phyloP scores from a whole-genome alignment of 2,113 vertebrate species.

The Camelus dromedarius region DNA sequence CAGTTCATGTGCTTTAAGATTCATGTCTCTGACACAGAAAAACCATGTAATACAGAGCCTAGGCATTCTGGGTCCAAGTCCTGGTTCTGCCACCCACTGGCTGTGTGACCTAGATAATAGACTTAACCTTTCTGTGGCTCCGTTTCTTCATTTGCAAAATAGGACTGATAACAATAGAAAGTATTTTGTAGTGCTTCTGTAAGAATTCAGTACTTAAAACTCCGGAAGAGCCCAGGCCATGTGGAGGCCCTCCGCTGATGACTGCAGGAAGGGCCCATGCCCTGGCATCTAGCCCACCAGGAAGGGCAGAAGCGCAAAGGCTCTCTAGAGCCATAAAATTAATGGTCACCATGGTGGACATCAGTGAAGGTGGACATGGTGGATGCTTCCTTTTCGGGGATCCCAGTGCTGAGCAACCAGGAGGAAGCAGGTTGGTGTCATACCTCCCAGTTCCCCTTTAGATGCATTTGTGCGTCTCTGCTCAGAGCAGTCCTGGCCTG shows the following conservation, averaged over 20 bases:
- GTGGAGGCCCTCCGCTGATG: too few relatives aligned
- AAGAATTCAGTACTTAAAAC: background rate
- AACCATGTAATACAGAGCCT: background rate
- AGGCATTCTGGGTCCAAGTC: background rate
- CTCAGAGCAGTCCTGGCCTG: background rate
- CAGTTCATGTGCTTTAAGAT: background rate
- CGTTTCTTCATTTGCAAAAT: background rate
- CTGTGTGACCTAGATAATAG: background rate
- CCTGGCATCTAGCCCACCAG: background rate
- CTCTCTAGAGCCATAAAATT: background rate
- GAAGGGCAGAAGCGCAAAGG: background rate
- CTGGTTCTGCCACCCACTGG: background rate
- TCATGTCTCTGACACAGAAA: background rate
- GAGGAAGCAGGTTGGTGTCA: background rate
- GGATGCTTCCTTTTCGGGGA: background rate
- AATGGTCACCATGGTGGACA: background rate
- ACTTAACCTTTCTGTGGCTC: background rate
- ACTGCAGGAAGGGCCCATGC: accelerated
- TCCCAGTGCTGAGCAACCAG: too few relatives aligned
- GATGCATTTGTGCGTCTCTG: background rate
- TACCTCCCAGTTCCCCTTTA: background rate
- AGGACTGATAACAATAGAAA: background rate
- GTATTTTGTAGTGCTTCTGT: background rate
- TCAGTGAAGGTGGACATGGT: background rate
- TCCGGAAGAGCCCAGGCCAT: background rate